Evolutionary conservation across 2,888 invertebrate genomes (phyloP).

Genomic region (Prenolepis imparis): DNA sequence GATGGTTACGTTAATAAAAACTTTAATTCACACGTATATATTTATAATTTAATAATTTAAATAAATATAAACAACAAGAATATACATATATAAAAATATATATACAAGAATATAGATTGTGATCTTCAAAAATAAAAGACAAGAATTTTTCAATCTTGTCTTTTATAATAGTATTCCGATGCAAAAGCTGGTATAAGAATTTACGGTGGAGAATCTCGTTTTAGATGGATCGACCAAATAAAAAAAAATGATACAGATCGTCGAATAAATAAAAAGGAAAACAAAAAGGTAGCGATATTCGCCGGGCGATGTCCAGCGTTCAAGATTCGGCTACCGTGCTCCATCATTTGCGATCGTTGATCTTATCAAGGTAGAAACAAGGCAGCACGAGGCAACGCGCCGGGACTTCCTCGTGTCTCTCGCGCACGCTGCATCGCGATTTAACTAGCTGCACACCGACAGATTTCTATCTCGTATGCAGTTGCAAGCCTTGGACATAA

Average conservation of each 20-base stretch:
- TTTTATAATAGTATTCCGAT: background rate
- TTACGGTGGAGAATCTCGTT: slow-evolving; percentile 60
- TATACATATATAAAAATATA: background rate
- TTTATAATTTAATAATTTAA: slow-evolving; percentile 1
- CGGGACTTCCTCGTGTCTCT: slow-evolving; percentile 61
- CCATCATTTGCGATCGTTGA: slow-evolving; percentile 70
- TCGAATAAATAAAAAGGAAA: slow-evolving; percentile 32
- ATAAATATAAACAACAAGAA: background rate
- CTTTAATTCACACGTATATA: background rate
- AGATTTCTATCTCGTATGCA: slow-evolving; percentile 69
- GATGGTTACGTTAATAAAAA: background rate
- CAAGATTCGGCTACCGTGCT: slow-evolving; percentile 74
- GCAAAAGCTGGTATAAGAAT: slow-evolving; percentile 36
- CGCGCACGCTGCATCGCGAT: slow-evolving; percentile 59
- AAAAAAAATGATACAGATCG: slow-evolving; percentile 19
- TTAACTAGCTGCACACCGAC: slow-evolving; percentile 71
- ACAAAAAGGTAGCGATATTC: slow-evolving; percentile 27
- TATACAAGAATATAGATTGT: background rate
- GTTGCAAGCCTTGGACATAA: slow-evolving; percentile 61
- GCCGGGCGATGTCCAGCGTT: slow-evolving; percentile 62
- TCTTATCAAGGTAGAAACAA: slow-evolving; percentile 65
- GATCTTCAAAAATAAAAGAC: background rate
- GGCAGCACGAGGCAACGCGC: slow-evolving; percentile 29
- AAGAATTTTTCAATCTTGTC: background rate
- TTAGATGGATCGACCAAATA: slow-evolving; percentile 20